Conservation (phyloP, 2,888 invertebrate genomes). For the Nycteola revayana region DNA sequence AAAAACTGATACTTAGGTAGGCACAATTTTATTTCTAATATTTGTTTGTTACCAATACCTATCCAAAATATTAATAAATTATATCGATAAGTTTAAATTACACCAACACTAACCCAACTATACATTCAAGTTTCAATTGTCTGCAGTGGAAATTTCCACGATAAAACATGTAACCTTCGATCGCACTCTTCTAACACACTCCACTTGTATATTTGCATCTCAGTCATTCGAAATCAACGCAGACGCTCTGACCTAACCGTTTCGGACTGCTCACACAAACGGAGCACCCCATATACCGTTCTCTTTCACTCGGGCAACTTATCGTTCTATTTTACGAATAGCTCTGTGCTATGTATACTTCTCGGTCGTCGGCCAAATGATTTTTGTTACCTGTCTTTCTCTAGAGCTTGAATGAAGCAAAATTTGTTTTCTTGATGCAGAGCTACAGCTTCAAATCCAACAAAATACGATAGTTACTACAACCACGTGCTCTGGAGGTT, state of each 20-base stretch:
- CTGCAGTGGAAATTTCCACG: conserved; percentile 80
- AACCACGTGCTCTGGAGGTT: conserved; percentile 74
- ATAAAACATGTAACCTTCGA: conserved; percentile 75
- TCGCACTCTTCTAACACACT: conserved; percentile 49
- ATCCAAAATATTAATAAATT: conserved; percentile 2
- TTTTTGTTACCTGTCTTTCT: conserved; percentile 80
- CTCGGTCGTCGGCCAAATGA: conserved; percentile 79
- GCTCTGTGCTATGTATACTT: conserved; percentile 81
- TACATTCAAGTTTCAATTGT: conserved; percentile 78
- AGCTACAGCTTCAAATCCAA: conserved; percentile 81
- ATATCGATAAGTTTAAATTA: conserved; percentile 36
- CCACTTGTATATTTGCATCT: conserved; percentile 49
- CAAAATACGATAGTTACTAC: conserved; percentile 74
- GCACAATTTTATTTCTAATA: too few species aligned
- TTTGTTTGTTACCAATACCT: too few species aligned
- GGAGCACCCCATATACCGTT: conserved; percentile 42
- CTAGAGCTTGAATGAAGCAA: conserved; percentile 79
- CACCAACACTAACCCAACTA: conserved; percentile 50
- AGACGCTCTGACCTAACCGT: conserved; percentile 74
- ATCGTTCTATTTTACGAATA: conserved; percentile 81
- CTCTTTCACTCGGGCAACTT: conserved; percentile 62
- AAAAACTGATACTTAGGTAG: not conserved
- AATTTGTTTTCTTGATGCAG: conserved; percentile 75
- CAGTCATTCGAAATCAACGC: conserved; percentile 64
- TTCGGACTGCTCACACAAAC: conserved; percentile 54